Percentiles rank a stretch among this genome's conserved stretches.
Conservation (phyloP, 2,113 vertebrate genomes). For the Tupaia chinensis region DNA sequence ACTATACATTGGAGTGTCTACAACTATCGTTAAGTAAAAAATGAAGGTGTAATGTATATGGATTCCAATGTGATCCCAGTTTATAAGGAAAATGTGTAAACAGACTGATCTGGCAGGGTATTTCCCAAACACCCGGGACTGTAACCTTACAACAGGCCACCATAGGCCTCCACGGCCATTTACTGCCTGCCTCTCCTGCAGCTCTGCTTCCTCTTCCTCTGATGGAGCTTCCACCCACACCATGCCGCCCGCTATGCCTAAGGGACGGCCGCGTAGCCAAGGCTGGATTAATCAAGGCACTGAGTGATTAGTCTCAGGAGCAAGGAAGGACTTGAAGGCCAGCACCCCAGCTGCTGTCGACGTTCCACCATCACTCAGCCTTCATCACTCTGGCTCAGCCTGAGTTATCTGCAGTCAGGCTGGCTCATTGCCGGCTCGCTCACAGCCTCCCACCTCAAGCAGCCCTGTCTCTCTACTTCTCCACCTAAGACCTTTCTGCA, state of each 20-base stretch:
- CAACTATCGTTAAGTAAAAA: neutral
- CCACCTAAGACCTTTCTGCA: neutral
- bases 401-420: neutral
- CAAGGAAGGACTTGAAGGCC: neutral
- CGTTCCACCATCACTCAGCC: neutral
- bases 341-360: neutral
- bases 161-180: neutral
- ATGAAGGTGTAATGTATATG: neutral
- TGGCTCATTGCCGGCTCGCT: neutral
- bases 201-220: neutral
- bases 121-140: neutral
- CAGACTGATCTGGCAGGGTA: neutral
- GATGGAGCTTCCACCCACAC: neutral
- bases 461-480: neutral
- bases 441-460: neutral
- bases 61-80: neutral
- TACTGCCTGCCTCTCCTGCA: too few relatives aligned
- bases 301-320: neutral
- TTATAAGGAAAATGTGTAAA: neutral
- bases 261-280: neutral
- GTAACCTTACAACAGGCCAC: neutral
- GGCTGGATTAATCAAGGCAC: neutral
- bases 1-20: neutral
- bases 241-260: neutral
- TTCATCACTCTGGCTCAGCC: neutral